Base-by-base conservation (phyloP, 2,888 invertebrate genomes). In the Yponomeuta evonymella region DNA sequence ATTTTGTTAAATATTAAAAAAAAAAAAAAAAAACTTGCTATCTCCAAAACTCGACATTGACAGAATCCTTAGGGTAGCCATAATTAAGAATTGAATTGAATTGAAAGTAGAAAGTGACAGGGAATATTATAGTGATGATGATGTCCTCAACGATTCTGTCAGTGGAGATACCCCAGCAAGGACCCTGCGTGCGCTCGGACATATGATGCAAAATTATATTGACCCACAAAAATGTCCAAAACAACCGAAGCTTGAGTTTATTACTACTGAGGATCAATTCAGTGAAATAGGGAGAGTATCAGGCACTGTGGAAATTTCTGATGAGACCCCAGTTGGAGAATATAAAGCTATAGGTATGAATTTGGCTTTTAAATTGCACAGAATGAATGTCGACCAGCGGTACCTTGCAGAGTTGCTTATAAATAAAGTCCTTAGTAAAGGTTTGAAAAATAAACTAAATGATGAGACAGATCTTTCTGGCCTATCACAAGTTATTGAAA, bases 371-470 rank as follows among this genome's bases (percentile, higher is more conserved):
- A 83, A 83, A 70, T 72, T 83, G 1, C 80, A 79, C 71, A 74
- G 82, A 69, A 83, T 83, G 83, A 75, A 74, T 5, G 43, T 73
- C 5, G 74, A 78, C 6, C 83, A 83, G 71, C 76, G 83, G 58
- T 79, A 76, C 68, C 76, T 76, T 48, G 83, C 83, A 0, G 83
- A 83, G 71, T 71, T 81, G 33, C 72, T 83, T 29, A 80, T 83
- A 62, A 81, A 82, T 71, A 83, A 82, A 78, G 81, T 83, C 10
- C 72, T 83, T 9, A 79, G 82, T 67, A 73, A 75, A 43, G 83
- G 83, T 30, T 72, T 83, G 23, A 77, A 76, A 66, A 79, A 76
- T 48, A 75, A 74, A 71, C 75, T 83, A 65, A 75, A 78, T 11
- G 80, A 80, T 43, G 76, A 77, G 12, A 81, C 79, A 0, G 80